Evolutionary conservation across 1,140 invertebrate genomes (phyloP), one percentile per base, ranked within the genome.

Genomic region (Tetramorium simillimum): DNA sequence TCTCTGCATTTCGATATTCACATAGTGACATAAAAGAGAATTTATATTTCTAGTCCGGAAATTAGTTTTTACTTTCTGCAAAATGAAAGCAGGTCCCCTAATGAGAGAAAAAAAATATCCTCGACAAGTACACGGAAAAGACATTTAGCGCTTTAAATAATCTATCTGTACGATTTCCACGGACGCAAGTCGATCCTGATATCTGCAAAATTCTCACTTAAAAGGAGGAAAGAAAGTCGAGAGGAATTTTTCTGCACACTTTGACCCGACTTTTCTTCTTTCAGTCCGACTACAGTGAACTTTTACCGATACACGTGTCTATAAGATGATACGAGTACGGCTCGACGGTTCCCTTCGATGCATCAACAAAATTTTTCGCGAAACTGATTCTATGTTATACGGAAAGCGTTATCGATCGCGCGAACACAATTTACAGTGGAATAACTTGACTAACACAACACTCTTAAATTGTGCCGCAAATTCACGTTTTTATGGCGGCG

Each of bases 261-360:
- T 81, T 56, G 78, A 63, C 49, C 12, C 21, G 9, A 73, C 24
- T 51, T 80, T 75, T 49, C 53, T 75, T 37, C 37, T 21, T 58
- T 60, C 51, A 46, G 6, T 60, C 53, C 18, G 65, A n/a, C 21
- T 69, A 40, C 33, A 40, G 49, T 37, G 53, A 84, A 84, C 40
- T 84, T 84, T 84, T 84, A 37, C 73, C 80, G 69, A 84, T 84
- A 84, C 80, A 84, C 53, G 53, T 21, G 67, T 43, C 40, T 37
- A 18, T 49, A 60, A 84, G 53, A 60, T 73, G 40, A 60, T 62
- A 60, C 24, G 40, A 46, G 2, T 10, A 2, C 49, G 62, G 10
- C 46, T 1, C n/a, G 7, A 33, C 21, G 2, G 6, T 65, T 49
- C 0, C 12, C n/a, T 33, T 46, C 53, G 40, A 73, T 24, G 53